Base-by-base conservation (phyloP, 2,797 vertebrate genomes). In the Alouatta caraya region DNA sequence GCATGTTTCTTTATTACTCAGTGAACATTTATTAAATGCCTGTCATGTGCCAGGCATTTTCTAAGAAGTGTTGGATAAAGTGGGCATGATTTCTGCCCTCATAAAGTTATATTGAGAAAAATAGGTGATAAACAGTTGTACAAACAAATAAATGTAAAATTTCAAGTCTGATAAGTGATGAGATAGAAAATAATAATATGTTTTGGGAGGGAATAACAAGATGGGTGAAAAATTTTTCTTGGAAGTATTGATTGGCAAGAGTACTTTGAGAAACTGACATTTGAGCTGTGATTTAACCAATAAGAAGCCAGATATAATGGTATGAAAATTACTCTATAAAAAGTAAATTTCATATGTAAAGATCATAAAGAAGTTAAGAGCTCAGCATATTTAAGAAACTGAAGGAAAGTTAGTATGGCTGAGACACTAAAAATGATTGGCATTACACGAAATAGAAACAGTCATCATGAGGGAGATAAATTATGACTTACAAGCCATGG, bases 141-240 rank as follows among this genome's bases (percentile, higher is more conserved):
- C 21, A 73, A 81, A 93, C 46, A 88, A 94, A 76, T 72, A 88
- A 92, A 76, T 82, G 48, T 61, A 64, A 94, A 95, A 88, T 14
- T 75, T 0, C 21, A 94, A 76, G 42, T 94, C 73, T 55, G 57
- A 12, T 79, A 79, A 89, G 28, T 79, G 19, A 0, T 57, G 4
- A 70, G 13, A 86, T 82, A 39, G 42, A 92, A 92, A 89, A 72
- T 82, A 80, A n/a, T 48, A 59, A 44, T 15, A 84, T 17, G 2
- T 57, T 55, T 59, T 70, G 17, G 4, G 24, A 22, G 6, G 15
- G 12, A 87, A 52, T 83, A 87, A 84, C 9, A 46, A 76, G 24
- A 73, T 21, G 1, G 37, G n/a, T n/a, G 2, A 95, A 39, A 70
- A 15, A 5, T 59, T 75, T 94, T 85, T 21, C 44, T 55, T 76